A percentile compares a stretch with the other conserved stretches of the same genome.
Conservation (phyloP, 2,113 vertebrate genomes). For the Trachemys scripta region DNA sequence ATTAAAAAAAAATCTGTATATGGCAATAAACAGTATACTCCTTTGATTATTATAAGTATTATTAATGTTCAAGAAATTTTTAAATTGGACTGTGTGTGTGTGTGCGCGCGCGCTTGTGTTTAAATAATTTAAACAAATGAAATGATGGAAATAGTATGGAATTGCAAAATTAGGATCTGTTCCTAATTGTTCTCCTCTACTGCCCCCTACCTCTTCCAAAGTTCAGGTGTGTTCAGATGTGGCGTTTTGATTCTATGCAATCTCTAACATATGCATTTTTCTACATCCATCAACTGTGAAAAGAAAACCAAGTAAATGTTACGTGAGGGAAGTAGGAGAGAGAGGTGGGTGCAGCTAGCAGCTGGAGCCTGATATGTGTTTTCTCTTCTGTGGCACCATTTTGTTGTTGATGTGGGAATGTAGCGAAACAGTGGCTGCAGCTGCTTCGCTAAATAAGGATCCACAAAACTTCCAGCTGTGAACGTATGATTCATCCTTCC, state of each 20-base stretch:
- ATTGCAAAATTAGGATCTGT: not conserved
- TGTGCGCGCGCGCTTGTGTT: fast-evolving
- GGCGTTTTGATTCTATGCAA: conserved; percentile 27
- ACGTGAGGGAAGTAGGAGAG: conserved; percentile 53
- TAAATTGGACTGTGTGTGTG: not conserved
- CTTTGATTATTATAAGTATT: not conserved
- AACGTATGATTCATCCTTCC: conserved; percentile 70
- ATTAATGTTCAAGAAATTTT: not conserved
- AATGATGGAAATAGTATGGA: not conserved
- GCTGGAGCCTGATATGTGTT: conserved; percentile 68
- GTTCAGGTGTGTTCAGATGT: conserved; percentile 48
- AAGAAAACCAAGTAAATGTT: conserved; percentile 64
- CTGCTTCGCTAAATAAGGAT: conserved; percentile 71
- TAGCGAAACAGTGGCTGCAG: conserved; percentile 74
- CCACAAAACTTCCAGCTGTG: conserved; percentile 76
- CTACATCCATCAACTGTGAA: conserved; percentile 56
- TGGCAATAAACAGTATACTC: not conserved
- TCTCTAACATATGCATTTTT: conserved; percentile 55
- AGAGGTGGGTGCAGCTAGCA: conserved; percentile 60
- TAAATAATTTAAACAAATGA: not conserved
- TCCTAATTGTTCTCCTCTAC: not conserved
- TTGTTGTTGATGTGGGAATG: conserved; percentile 75
- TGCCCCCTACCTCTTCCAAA: not conserved
- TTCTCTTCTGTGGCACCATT: conserved; percentile 73
- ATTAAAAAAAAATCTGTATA: fast-evolving